Base-by-base conservation (phyloP, 92 coral and sea anemone genomes). In the Micromussa lordhowensis region DNA sequence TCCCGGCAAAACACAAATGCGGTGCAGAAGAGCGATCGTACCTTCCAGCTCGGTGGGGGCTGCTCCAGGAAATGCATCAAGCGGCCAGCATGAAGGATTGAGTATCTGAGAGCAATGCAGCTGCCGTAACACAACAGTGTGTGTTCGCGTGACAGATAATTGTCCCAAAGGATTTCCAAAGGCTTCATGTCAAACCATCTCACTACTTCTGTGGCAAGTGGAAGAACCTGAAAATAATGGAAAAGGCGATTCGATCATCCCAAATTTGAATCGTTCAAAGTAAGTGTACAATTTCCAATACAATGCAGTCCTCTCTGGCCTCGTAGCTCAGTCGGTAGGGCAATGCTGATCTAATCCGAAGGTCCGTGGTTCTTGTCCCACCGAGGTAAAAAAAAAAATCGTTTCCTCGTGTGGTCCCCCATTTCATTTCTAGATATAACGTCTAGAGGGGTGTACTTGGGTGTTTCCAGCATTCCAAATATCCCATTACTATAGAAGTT, bases 41-140 rank as follows among this genome's bases (percentile, higher is more conserved):
- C 99, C 99, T 95, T 97, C 99, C 99, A 97, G 26, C 97, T 97
- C 22, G 96, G 91, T 19, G 98, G 99, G 3, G 99, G 99, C 63
- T 94, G 98, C 31, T 97, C 96, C 81, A 97, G 91, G 77, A 96
- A 97, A 59, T 94, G 96, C 79, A 94, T 90, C 69, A 97, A 82
- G 87, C 96, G 94, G 2, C 98, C 97, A 61, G 99, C 99, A 68
- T 97, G 99, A 22, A 89, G 86, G 18, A 97, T 87, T 79, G 98
- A 92, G 83, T 97, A 91, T 36, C 94, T 92, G 49, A 97, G 83
- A 28, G 99, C 95, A 70, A 95, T 92, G 88, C 98, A 97, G 63
- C 92, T 94, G 28, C 98, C 96, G 85, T 95, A 97, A 74, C 98
- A 95, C 88, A 95, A 63, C 59, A 97, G 80, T 12, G 99, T 94